Evolutionary conservation across 2,888 invertebrate genomes (phyloP).

Genomic region (Merodon equestris): DNA sequence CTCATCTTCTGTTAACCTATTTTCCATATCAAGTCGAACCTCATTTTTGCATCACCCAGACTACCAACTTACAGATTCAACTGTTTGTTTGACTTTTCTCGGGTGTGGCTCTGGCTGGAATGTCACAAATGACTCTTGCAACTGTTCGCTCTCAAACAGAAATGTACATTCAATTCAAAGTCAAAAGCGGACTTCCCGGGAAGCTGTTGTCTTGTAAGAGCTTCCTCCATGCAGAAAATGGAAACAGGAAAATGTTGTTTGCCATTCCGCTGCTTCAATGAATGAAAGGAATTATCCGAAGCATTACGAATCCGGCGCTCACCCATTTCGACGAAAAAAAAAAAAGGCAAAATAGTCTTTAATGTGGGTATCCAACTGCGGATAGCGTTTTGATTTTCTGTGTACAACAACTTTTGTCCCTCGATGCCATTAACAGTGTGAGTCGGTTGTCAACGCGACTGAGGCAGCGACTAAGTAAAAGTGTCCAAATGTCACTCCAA

Average conservation of each 20-base stretch:
- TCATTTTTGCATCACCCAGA: background rate
- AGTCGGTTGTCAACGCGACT: too few species aligned
- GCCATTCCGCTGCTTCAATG: background rate
- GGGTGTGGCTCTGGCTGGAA: constrained; percentile 10
- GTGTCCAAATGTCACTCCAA: constrained; percentile 31
- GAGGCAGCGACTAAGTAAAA: constrained; percentile 32
- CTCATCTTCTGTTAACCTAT: too few species aligned
- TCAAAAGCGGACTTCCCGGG: background rate
- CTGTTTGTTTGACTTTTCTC: constrained; percentile 3
- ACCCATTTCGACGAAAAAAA: too few species aligned
- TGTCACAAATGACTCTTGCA: too few species aligned
- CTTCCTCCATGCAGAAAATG: constrained; percentile 13
- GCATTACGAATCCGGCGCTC: constrained; percentile 1
- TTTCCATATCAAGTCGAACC: too few species aligned
- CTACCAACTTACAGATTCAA: background rate
- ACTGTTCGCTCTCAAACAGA: too few species aligned
- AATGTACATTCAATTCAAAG: too few species aligned
- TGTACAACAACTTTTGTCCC: too few species aligned
- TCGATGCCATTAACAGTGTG: too few species aligned
- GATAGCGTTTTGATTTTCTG: background rate
- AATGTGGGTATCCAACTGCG: background rate
- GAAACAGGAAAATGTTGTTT: constrained; percentile 5
- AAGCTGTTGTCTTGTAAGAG: constrained; percentile 2
- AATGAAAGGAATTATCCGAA: constrained; percentile 38
- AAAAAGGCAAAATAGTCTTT: too few species aligned